phyloP scores from a whole-genome alignment of 2,113 vertebrate genomes.

The Merops nubicus region DNA sequence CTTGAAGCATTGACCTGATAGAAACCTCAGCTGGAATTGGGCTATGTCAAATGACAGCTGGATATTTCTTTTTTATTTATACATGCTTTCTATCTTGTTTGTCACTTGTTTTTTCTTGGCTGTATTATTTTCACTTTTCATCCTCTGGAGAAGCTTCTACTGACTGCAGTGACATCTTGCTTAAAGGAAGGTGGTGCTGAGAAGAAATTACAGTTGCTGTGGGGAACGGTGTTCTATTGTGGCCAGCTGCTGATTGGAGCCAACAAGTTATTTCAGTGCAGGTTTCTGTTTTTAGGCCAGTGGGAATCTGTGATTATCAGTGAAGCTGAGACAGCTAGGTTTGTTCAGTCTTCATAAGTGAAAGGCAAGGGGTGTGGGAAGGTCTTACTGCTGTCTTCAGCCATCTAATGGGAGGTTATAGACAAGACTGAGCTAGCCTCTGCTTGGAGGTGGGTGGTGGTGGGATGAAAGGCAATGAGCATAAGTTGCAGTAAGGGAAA shows the following conservation, averaged over 20 bases:
- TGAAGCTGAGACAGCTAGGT: background rate
- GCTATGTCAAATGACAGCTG: background rate
- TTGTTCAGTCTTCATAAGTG: background rate
- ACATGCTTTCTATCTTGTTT: background rate
- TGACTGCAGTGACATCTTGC: slow-evolving; percentile 7
- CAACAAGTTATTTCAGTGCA: background rate
- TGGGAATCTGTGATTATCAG: background rate
- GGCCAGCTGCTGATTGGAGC: background rate
- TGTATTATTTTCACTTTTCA: slow-evolving; percentile 8
- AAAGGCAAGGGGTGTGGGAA: background rate
- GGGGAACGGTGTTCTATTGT: background rate
- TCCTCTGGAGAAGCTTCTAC: slow-evolving; percentile 1
- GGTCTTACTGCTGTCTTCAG: background rate
- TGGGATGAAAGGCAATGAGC: background rate
- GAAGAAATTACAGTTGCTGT: slow-evolving; percentile 11
- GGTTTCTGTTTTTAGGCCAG: background rate
- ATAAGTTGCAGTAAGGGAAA: background rate
- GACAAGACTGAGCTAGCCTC: background rate
- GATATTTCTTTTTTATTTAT: slow-evolving; percentile 24
- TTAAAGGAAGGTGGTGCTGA: background rate
- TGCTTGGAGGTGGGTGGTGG: background rate
- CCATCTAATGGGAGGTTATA: background rate
- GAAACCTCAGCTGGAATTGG: background rate
- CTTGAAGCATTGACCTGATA: background rate
- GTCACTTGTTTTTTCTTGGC: background rate